Evolutionary conservation across 2,113 vertebrate genomes (phyloP), one percentile per base, ranked within the genome.

Genomic region (Aleadryas rufinucha): DNA sequence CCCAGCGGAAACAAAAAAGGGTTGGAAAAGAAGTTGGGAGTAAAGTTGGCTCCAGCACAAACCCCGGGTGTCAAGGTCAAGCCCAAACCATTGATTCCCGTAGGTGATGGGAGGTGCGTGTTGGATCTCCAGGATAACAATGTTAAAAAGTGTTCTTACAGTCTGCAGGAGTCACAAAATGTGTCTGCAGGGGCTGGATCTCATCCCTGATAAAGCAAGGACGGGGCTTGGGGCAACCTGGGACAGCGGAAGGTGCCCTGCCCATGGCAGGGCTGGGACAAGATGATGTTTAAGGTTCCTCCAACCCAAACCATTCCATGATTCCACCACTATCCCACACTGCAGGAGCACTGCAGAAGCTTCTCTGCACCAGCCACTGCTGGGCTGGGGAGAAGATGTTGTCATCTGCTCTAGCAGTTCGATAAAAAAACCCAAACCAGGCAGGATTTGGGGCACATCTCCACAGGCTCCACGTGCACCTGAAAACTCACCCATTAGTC

Each of bases 131-230:
- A 27, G 57, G 39, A 9, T 14, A 24, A 44, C 22, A 28, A 4
- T 12, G 60, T 13, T 35, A 7, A 26, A 31, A 61, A 27, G 8
- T 7, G 31, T 45, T 1, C 0, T 2, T 7, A 0, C 8, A 0
- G 52, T 14, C 26, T 0, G 3, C 59, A 52, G 27, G 53, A 22
- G 35, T 13, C 57, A 26, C 31, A 24, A 23, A 78, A 21, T 4
- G 4, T 2, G 4, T 28, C 54, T 37, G 45, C 24, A 3, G 0
- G 19, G 66, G 41, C 21, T 1, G 13, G 54, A 4, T n/a, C 65
- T 1, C 50, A 6, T 0, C 8, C 5, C 3, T 12, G 76, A 37
- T 7, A 1, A 39, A 19, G 15, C 31, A 1, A 0, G 17, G n/a
- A 11, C 0, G 1, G 37, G 47, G 13, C 14, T 37, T 9, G 76